A percentile compares a stretch with the other conserved stretches of the same genome.
These are phyloP conservation scores for Perizoma affinitatum DNA, from an alignment of 2,888 invertebrate genomes.

Conservation along the genomic window DNA sequence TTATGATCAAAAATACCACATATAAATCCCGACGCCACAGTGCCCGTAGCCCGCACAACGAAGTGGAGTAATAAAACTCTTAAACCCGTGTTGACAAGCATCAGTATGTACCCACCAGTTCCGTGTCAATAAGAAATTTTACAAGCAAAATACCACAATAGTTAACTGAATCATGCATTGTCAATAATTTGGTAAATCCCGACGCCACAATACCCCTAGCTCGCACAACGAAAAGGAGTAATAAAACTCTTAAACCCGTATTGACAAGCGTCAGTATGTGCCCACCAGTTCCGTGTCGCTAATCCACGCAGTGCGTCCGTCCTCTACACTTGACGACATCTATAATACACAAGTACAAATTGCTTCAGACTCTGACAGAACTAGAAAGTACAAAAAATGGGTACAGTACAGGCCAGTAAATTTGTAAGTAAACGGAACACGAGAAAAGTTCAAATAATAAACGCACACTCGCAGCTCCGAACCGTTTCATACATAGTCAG, in stretches of 20 bases:
- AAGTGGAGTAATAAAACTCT: slow-evolving; percentile 44
- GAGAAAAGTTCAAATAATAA: no score
- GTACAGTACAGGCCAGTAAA: no score
- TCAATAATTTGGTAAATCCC: no score
- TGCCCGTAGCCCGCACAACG: slow-evolving; percentile 19
- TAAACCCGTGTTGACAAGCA: slow-evolving; percentile 51
- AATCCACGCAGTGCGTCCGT: slow-evolving; percentile 71
- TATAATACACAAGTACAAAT: slow-evolving; percentile 43
- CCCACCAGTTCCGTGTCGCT: slow-evolving; percentile 80
- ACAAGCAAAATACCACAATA: no score
- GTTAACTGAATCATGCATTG: no score
- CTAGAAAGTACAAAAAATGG: no score
- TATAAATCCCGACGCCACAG: slow-evolving; percentile 14
- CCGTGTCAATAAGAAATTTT: no score
- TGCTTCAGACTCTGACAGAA: neutral
- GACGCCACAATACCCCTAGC: slow-evolving; percentile 17
- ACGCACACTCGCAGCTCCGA: no score
- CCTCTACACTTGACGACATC: slow-evolving; percentile 78
- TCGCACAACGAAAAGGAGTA: slow-evolving; percentile 36
- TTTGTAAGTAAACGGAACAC: no score
- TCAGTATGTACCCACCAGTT: slow-evolving; percentile 74
- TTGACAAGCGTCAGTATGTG: slow-evolving; percentile 56
- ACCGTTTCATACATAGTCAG: no score
- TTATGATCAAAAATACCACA: no score
- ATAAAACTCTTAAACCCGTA: slow-evolving; percentile 52